Evolutionary conservation across 2,888 invertebrate genomes (phyloP).

Genomic region (Tipula lateralis): DNA sequence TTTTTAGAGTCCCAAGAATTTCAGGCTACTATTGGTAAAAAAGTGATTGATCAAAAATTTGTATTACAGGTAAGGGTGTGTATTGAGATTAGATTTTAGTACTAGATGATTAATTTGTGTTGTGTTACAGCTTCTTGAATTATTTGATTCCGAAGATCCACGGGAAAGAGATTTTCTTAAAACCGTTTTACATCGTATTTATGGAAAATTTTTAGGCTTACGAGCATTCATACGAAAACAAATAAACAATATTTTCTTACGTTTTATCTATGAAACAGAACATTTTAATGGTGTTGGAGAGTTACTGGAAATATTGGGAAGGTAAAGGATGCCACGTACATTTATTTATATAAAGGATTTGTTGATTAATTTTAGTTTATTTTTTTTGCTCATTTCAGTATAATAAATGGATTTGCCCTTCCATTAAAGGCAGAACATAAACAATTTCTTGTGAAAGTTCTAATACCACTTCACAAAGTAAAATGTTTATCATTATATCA

Average conservation of each 20-base stretch:
- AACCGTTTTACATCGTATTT: conserved; percentile 96
- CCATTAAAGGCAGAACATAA: conserved; percentile 98
- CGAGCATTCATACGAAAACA: conserved; percentile 96
- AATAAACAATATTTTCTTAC: conserved; percentile 92
- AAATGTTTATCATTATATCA: conserved; percentile 95
- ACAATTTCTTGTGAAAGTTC: conserved; percentile 88
- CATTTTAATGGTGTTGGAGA: conserved; percentile 98
- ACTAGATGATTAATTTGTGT: conserved; percentile 24
- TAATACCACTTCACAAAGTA: conserved; percentile 94
- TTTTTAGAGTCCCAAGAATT: conserved; percentile 91
- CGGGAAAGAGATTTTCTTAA: conserved; percentile 94
- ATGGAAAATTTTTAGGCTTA: conserved; percentile 93
- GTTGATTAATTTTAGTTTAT: not conserved
- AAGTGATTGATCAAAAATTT: conserved; percentile 92
- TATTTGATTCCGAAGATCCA: conserved; percentile 97
- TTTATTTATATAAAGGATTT: not conserved
- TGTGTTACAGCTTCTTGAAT: conserved; percentile 69
- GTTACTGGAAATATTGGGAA: conserved; percentile 91
- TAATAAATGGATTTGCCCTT: conserved; percentile 97
- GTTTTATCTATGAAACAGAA: conserved; percentile 98
- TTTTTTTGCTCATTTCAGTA: conserved; percentile 55
- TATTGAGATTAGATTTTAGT: conserved; percentile 8
- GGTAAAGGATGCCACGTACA: conserved; percentile 50
- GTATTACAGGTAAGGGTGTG: conserved; percentile 67
- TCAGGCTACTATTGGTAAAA: conserved; percentile 86